phyloP scores from a whole-genome alignment of 2,113 vertebrate genomes.

The Heterotis niloticus region DNA sequence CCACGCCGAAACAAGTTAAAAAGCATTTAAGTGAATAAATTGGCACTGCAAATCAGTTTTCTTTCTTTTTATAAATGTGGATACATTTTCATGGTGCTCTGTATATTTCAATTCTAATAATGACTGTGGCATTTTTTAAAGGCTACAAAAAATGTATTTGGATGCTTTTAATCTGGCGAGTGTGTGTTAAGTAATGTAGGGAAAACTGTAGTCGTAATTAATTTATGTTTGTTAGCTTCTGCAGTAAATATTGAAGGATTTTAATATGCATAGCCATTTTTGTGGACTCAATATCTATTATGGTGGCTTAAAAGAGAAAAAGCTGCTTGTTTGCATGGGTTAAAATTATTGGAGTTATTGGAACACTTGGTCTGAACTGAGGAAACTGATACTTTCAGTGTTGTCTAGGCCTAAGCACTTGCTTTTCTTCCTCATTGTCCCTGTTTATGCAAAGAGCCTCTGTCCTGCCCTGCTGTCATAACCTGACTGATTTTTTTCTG shows the following conservation, averaged over 20 bases:
- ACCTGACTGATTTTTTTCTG: background rate
- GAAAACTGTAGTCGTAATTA: background rate
- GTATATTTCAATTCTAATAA: background rate
- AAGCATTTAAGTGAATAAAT: no score
- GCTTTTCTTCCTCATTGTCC: slow-evolving; percentile 23
- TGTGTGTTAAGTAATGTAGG: background rate
- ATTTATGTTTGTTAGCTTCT: background rate
- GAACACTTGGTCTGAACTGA: no score
- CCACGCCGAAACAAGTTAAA: no score
- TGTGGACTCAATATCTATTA: no score
- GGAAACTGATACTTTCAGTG: no score
- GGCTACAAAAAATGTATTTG: background rate
- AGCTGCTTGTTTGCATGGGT: no score
- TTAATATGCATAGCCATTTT: background rate
- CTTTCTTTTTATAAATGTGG: no score
- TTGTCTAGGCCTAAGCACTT: background rate
- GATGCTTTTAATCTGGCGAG: background rate
- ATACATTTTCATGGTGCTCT: no score
- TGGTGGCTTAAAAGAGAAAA: no score
- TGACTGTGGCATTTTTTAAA: background rate
- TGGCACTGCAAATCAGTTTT: no score
- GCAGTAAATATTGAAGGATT: background rate
- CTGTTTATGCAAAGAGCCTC: background rate
- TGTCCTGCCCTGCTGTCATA: background rate
- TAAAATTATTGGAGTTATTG: no score